A percentile compares a stretch with the other conserved stretches of the same genome.
phyloP scores from a whole-genome alignment of 2,888 invertebrate genomes.

The Saturnia japonica region DNA sequence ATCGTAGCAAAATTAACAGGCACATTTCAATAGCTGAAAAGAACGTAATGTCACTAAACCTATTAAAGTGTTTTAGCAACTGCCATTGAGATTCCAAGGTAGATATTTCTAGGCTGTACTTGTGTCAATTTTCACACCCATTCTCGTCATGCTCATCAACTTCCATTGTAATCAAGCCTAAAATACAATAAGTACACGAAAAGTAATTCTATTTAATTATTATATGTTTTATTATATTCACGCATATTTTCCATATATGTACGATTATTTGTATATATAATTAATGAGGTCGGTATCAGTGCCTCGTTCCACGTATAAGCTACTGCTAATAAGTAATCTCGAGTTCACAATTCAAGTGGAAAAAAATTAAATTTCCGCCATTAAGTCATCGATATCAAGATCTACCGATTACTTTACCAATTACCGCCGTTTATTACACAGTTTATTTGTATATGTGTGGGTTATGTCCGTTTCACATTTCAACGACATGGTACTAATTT shows the following conservation, averaged over 20 bases:
- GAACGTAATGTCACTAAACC: no score
- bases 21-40: no score
- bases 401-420: constrained; percentile 25
- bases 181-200: not conserved
- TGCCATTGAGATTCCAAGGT: no score
- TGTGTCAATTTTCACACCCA: no score
- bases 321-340: constrained; percentile 4
- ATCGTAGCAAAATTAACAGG: not conserved
- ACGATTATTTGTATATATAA: not conserved
- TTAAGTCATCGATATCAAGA: constrained; percentile 20
- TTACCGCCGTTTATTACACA: constrained; percentile 24
- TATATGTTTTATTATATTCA: not conserved
- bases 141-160: no score
- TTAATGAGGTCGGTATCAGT: constrained; percentile 1
- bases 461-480: constrained; percentile 30
- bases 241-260: not conserved
- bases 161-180: not conserved
- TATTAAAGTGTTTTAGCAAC: no score
- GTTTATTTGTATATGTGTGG: constrained; percentile 21
- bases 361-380: constrained; percentile 20
- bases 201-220: not conserved
- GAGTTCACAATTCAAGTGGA: constrained; percentile 18
- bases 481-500: constrained; percentile 24
- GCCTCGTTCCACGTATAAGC: not conserved
- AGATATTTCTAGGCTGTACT: no score